Evolutionary conservation across 2,888 invertebrate genomes (phyloP).

Genomic region (Conus canariensis): DNA sequence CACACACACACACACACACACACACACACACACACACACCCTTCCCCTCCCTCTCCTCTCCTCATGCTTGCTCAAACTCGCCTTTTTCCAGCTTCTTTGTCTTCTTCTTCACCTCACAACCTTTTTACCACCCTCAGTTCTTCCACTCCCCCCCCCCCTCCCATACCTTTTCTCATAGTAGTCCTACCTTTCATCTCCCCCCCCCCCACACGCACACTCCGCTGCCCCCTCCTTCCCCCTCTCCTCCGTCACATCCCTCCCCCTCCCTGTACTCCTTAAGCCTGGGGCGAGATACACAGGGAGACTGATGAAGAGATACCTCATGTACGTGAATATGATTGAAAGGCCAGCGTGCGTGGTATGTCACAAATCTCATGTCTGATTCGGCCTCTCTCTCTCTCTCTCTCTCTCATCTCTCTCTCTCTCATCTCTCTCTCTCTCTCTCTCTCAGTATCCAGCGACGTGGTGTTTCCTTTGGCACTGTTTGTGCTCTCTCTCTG

Average conservation of each 20-base stretch:
- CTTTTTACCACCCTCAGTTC: not conserved
- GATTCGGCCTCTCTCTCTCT: no score
- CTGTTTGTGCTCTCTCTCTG: no score
- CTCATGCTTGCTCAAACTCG: not conserved
- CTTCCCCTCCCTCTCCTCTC: not conserved
- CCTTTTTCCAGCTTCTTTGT: not conserved
- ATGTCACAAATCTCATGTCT: not conserved
- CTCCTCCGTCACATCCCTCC: not conserved
- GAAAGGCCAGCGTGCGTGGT: not conserved
- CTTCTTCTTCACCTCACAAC: not conserved
- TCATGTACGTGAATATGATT: not conserved
- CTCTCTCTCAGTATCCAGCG: no score
- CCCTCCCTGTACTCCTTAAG: not conserved
- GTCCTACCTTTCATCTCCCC: not conserved
- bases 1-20: not conserved
- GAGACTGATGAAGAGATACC: not conserved
- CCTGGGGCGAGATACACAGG: not conserved
- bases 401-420: no score
- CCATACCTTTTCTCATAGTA: not conserved
- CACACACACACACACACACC: not conserved
- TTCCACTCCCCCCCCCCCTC: not conserved
- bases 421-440: no score
- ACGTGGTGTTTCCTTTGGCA: no score
- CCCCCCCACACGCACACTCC: not conserved
- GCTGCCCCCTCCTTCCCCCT: not conserved